Conservation (phyloP, 1,140 invertebrate species). For the Phenacoccus solenopsis region DNA sequence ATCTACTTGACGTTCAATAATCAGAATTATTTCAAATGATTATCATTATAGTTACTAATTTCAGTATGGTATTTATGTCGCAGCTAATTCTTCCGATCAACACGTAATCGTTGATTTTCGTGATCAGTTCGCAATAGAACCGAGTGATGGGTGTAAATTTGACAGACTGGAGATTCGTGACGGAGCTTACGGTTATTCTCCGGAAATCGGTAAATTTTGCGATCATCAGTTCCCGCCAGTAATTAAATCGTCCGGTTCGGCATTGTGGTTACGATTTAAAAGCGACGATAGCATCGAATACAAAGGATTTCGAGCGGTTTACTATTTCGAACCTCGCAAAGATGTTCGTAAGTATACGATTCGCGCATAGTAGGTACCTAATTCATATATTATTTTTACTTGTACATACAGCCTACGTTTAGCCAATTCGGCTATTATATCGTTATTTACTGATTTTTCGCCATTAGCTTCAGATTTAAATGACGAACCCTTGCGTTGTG, state of each 20-base stretch:
- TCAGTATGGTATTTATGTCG: too few relatives aligned
- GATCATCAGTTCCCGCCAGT: conserved; percentile 62
- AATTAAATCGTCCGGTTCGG: conserved; percentile 55
- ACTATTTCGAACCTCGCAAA: conserved; percentile 36
- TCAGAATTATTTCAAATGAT: too few relatives aligned
- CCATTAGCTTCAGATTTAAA: neutral
- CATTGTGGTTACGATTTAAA: conserved; percentile 71
- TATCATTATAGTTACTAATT: too few relatives aligned
- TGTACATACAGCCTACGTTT: too few relatives aligned
- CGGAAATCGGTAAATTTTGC: conserved; percentile 51
- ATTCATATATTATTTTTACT: too few relatives aligned
- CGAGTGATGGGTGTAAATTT: conserved; percentile 57
- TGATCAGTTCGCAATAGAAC: conserved; percentile 65
- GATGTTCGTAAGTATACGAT: neutral
- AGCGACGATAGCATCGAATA: conserved; percentile 76
- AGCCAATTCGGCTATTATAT: too few relatives aligned
- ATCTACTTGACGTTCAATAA: too few relatives aligned
- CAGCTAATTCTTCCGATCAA: conserved; percentile 59
- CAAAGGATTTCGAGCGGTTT: conserved; percentile 66
- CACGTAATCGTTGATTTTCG: conserved; percentile 63
- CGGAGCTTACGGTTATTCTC: conserved; percentile 73
- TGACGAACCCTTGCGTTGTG: neutral
- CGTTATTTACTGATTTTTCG: too few relatives aligned
- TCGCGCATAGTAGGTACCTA: too few relatives aligned
- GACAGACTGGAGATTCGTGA: conserved; percentile 75